These are phyloP conservation scores for Allobates femoralis DNA, from an alignment of 2,797 vertebrate species.

Conservation along the genomic window DNA sequence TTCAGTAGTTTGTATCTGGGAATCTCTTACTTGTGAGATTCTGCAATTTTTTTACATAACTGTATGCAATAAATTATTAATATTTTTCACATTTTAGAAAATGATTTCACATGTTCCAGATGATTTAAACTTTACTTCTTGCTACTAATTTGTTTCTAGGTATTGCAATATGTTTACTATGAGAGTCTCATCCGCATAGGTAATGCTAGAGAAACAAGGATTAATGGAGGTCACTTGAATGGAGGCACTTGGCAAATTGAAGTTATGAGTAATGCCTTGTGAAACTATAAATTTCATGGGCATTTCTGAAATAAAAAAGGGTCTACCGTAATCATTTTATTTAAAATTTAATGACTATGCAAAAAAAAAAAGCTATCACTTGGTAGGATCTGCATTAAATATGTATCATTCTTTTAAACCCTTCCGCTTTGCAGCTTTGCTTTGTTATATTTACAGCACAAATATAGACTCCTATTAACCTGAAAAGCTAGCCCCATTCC, in stretches of 20 bases:
- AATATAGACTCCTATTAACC: constrained; percentile 60
- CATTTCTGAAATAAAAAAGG: constrained; percentile 23
- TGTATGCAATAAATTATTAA: constrained; percentile 47
- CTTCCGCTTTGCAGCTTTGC: neutral
- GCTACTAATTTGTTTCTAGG: constrained; percentile 20
- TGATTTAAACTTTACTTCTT: constrained; percentile 21
- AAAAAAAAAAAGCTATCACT: constrained; percentile 44
- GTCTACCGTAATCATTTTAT: constrained; percentile 43
- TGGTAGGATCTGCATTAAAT: constrained; percentile 55
- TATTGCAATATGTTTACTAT: neutral
- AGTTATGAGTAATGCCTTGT: constrained; percentile 9
- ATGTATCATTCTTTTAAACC: constrained; percentile 48
- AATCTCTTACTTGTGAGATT: constrained; percentile 21
- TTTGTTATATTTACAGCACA: constrained; percentile 47
- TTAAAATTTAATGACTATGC: constrained; percentile 49
- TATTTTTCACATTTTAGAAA: constrained; percentile 16
- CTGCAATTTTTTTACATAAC: constrained; percentile 36
- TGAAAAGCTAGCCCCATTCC: constrained; percentile 56
- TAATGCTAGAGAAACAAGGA: constrained; percentile 6
- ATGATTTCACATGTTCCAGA: neutral
- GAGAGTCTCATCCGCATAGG: neutral
- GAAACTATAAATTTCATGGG: constrained; percentile 35
- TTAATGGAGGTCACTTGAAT: constrained; percentile 35
- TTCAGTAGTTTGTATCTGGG: constrained; percentile 22
- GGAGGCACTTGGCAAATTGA: constrained; percentile 13